A percentile compares a stretch with the other conserved stretches of the same genome.
These are phyloP conservation scores for Drosophila erecta DNA, from an alignment of 1,140 invertebrate genomes.

Conservation along the genomic window DNA sequence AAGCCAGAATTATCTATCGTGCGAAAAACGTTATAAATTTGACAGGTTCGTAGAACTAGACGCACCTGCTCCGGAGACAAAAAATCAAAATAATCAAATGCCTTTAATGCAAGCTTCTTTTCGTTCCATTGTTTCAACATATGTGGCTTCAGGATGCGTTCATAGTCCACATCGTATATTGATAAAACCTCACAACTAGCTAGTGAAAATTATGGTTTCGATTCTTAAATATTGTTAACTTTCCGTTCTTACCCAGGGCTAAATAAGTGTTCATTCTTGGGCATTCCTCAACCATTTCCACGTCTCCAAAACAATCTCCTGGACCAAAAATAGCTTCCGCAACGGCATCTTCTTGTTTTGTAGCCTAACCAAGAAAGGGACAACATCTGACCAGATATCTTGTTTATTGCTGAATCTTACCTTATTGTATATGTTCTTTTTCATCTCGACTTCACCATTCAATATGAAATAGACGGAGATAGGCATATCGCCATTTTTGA, in stretches of 20 bases:
- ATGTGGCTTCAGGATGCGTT: constrained; percentile 44
- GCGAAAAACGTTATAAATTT: too few relatives aligned
- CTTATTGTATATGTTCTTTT: constrained; percentile 37
- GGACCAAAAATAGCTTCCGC: constrained; percentile 60
- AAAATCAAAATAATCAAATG: constrained; percentile 67
- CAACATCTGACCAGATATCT: neutral
- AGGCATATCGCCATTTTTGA: constrained; percentile 59
- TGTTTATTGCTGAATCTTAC: constrained; percentile 1
- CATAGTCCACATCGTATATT: constrained; percentile 59
- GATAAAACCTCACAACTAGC: constrained; percentile 60
- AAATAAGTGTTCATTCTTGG: constrained; percentile 50
- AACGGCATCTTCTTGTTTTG: constrained; percentile 20
- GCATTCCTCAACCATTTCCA: constrained; percentile 57
- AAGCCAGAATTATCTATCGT: constrained; percentile 59
- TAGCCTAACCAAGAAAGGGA: constrained; percentile 5
- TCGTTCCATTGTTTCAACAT: constrained; percentile 65
- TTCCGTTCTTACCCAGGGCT: constrained; percentile 40
- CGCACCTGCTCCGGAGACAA: constrained; percentile 55
- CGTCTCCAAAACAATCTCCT: constrained; percentile 73
- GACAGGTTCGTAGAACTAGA: neutral
- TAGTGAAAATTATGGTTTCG: neutral
- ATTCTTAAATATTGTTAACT: too few relatives aligned
- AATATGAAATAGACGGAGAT: constrained; percentile 65
- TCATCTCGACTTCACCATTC: constrained; percentile 71
- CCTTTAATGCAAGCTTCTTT: constrained; percentile 54